phyloP scores from a whole-genome alignment of 2,888 invertebrate species.

The Clepsis dumicolana region DNA sequence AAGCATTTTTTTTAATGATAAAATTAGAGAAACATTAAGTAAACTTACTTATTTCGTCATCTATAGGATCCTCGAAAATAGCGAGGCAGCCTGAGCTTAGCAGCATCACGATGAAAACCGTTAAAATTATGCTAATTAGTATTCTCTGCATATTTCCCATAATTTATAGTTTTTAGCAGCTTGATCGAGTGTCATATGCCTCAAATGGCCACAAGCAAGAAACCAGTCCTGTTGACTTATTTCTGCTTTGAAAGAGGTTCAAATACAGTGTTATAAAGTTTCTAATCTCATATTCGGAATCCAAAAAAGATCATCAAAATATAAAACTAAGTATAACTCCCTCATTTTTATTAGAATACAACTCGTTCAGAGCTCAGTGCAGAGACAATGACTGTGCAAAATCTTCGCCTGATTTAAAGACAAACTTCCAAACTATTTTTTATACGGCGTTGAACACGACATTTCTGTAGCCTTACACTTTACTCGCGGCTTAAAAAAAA shows the following conservation, averaged over 20 bases:
- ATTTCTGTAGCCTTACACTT: neutral
- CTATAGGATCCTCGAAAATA: neutral
- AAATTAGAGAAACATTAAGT: neutral
- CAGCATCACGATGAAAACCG: neutral
- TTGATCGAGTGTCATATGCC: neutral
- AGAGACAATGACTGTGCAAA: no score
- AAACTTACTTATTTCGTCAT: slow-evolving; percentile 1
- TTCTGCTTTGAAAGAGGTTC: neutral
- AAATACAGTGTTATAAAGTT: no score
- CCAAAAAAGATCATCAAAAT: no score
- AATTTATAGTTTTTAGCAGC: neutral
- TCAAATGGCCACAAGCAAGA: neutral
- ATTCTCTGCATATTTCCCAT: neutral
- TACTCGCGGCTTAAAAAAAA: neutral
- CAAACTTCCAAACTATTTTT: neutral
- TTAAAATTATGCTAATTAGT: neutral
- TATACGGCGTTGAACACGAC: neutral
- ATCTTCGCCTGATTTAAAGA: no score
- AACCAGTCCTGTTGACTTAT: neutral
- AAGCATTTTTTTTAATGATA: no score
- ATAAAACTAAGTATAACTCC: no score
- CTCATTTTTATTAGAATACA: no score
- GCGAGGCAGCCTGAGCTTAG: neutral
- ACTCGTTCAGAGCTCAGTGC: no score
- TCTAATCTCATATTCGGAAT: no score